phyloP scores from a whole-genome alignment of 2,888 invertebrate species.

The Sepioteuthis lessoniana region DNA sequence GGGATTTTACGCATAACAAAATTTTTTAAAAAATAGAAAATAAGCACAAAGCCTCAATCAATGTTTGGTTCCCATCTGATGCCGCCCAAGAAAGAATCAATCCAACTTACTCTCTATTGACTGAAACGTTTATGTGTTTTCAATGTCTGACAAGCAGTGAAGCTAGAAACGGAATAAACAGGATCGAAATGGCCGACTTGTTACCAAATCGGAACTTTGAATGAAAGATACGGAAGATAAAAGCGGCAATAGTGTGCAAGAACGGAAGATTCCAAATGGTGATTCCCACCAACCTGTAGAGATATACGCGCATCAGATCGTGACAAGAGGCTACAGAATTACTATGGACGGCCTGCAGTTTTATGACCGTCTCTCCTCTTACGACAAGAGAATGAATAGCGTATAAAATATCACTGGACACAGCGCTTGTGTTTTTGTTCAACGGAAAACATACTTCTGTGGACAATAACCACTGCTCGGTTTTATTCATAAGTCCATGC shows the following conservation, averaged over 20 bases:
- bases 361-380: not conserved
- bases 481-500: not conserved
- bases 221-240: not conserved
- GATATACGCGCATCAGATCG: not conserved
- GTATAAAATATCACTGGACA: not conserved
- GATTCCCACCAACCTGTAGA: not conserved
- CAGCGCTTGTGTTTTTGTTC: not conserved
- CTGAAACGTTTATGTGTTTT: not conserved
- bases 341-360: not conserved
- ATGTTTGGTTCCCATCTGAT: not conserved
- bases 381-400: not conserved
- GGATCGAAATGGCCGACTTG: not conserved
- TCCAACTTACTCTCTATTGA: not conserved
- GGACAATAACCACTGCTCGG: not conserved
- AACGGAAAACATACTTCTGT: not conserved
- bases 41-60: not conserved
- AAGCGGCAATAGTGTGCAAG: not conserved
- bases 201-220: not conserved
- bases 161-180: not conserved
- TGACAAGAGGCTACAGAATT: conserved; percentile 4
- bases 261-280: not conserved
- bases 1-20: not conserved
- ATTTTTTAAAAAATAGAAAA: not conserved
- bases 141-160: not conserved
- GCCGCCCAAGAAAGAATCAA: not conserved